Evolutionary conservation across 2,888 invertebrate species (phyloP).

Genomic region (Globia sparganii): DNA sequence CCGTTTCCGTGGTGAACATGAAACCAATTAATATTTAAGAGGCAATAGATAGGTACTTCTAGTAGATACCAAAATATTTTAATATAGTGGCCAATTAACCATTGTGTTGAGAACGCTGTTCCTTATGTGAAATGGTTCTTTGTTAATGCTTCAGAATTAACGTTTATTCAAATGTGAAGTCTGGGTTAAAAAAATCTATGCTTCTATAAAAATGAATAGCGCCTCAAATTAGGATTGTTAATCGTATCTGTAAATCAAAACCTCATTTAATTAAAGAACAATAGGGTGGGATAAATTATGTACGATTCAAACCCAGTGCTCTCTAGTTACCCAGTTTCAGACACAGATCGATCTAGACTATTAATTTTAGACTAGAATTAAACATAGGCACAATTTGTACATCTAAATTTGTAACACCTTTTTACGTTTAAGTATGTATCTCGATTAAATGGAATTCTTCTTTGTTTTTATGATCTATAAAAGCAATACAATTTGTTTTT

Average conservation of each 20-base stretch:
- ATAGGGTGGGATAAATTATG: constrained; percentile 57
- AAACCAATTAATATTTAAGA: background rate
- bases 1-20: background rate
- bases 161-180: constrained; percentile 2
- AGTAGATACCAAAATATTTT: background rate
- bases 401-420: constrained; percentile 3
- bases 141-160: background rate
- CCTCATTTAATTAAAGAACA: constrained; percentile 57
- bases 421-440: constrained; percentile 19
- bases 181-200: background rate
- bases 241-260: constrained; percentile 48
- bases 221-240: constrained; percentile 34
- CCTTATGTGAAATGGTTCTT: background rate
- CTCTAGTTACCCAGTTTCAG: constrained; percentile 39
- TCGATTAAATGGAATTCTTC: constrained; percentile 25
- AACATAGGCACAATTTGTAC: constrained; percentile 9
- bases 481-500: constrained; percentile 50
- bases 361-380: constrained; percentile 40
- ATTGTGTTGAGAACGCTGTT: background rate
- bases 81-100: background rate
- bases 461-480: constrained; percentile 34
- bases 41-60: background rate
- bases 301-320: constrained; percentile 42
- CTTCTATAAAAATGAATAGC: constrained; percentile 13
- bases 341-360: constrained; percentile 48